phyloP scores from a whole-genome alignment of 1,140 invertebrate species.

The Sminthurides bifidus region DNA sequence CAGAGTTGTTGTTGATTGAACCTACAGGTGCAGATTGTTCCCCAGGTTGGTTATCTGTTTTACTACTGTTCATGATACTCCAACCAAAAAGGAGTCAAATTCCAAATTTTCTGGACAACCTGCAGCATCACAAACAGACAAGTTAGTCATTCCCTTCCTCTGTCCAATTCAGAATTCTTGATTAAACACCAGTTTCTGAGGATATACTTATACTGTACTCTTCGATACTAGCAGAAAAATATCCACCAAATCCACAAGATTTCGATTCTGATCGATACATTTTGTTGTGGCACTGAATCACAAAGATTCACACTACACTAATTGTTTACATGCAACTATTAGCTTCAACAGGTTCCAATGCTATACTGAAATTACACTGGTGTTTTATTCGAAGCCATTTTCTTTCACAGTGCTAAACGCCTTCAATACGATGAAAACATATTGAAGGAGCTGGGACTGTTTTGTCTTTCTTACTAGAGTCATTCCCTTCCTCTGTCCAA shows the following conservation, averaged over 20 bases:
- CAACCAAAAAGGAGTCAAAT: slow-evolving; percentile 5
- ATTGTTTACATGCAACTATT: not conserved
- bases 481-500: not conserved
- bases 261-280: no score
- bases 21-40: not conserved
- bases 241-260: no score
- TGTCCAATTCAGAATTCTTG: not conserved
- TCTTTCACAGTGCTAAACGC: slow-evolving; percentile 15
- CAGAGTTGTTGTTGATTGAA: not conserved
- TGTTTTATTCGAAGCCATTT: slow-evolving; percentile 3
- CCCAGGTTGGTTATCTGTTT: not conserved
- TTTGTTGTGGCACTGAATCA: no score
- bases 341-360: not conserved
- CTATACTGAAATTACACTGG: not conserved
- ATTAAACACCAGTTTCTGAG: no score
- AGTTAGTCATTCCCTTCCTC: not conserved
- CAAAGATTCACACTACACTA: no score
- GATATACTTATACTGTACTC: no score
- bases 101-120: slow-evolving; percentile 11
- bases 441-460: slow-evolving; percentile 15
- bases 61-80: slow-evolving; percentile 7
- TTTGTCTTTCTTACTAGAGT: not conserved
- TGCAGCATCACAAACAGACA: not conserved
- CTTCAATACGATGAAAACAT: slow-evolving; percentile 2
- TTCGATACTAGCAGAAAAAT: no score